Conservation (phyloP, 2,797 vertebrate species). For the Tragelaphus oryx region DNA sequence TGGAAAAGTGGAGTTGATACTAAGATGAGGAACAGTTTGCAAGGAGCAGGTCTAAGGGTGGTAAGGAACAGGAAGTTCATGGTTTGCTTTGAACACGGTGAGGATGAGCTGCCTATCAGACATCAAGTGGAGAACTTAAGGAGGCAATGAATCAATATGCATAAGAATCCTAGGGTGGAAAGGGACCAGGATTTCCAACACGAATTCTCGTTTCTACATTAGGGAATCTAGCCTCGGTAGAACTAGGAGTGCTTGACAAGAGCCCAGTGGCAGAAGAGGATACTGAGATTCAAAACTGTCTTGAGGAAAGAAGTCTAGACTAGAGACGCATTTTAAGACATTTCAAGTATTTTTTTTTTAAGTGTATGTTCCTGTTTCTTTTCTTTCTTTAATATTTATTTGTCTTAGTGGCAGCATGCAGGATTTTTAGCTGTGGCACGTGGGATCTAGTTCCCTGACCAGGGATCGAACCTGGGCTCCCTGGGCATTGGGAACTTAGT, state of each 20-base stretch:
- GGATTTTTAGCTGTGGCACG: not conserved
- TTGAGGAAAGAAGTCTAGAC: not conserved
- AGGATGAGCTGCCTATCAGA: not conserved
- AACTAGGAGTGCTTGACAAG: not conserved
- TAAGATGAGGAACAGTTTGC: not conserved
- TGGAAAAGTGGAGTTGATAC: not conserved
- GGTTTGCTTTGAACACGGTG: not conserved
- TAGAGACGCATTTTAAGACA: not conserved
- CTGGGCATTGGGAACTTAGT: not conserved
- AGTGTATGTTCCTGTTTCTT: not conserved
- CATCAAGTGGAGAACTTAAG: not conserved
- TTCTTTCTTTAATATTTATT: not conserved
- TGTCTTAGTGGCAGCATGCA: not conserved
- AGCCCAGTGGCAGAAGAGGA: not conserved
- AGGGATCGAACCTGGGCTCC: not conserved
- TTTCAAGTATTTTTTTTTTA: not conserved
- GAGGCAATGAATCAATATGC: not conserved
- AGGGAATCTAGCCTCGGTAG: not conserved
- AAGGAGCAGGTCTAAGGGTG: not conserved
- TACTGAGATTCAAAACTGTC: not conserved
- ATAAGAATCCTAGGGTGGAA: not conserved
- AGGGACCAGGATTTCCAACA: not conserved
- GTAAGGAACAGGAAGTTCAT: not conserved
- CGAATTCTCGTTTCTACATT: not conserved
- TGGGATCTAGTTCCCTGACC: not conserved